Conservation (phyloP, 2,888 invertebrate genomes). For the Eupithecia exiguata region DNA sequence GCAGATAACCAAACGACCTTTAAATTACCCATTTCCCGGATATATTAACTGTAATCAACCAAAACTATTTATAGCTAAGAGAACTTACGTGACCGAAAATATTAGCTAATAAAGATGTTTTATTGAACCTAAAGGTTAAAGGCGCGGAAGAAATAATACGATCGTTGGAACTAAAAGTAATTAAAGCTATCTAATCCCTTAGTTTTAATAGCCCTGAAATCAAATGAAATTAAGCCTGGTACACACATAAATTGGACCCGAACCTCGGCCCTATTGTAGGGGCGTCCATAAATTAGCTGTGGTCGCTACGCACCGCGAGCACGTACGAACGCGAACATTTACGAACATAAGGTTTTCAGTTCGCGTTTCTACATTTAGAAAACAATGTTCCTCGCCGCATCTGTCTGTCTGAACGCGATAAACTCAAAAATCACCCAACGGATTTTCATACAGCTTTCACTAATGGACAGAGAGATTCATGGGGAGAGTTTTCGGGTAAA, state of each 20-base stretch:
- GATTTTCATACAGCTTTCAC: neutral
- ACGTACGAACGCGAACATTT: slow-evolving; percentile 24
- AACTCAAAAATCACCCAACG: neutral
- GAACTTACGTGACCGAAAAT: slow-evolving; percentile 3
- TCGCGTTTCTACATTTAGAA: slow-evolving; percentile 13
- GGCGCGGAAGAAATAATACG: slow-evolving; percentile 12
- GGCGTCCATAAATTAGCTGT: slow-evolving; percentile 41
- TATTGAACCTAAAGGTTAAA: slow-evolving; percentile 5
- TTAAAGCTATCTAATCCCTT: slow-evolving; percentile 30
- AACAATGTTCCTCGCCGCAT: neutral
- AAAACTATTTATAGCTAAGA: neutral
- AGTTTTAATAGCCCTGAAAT: slow-evolving; percentile 36
- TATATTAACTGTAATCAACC: neutral
- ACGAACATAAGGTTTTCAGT: slow-evolving; percentile 11
- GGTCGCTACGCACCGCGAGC: slow-evolving; percentile 33
- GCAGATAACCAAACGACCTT: neutral
- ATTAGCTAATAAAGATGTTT: slow-evolving; percentile 4
- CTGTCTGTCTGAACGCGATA: neutral
- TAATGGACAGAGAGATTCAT: neutral
- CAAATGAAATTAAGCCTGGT: slow-evolving; percentile 38
- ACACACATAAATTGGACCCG: slow-evolving; percentile 40
- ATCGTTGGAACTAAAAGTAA: slow-evolving; percentile 25
- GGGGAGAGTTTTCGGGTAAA: neutral
- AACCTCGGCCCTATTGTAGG: slow-evolving; percentile 37
- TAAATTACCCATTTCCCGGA: neutral